Percentiles rank a stretch among this genome's conserved stretches.
phyloP scores from a whole-genome alignment of 2,888 invertebrate genomes.

The Rhynchonema sp. region DNA sequence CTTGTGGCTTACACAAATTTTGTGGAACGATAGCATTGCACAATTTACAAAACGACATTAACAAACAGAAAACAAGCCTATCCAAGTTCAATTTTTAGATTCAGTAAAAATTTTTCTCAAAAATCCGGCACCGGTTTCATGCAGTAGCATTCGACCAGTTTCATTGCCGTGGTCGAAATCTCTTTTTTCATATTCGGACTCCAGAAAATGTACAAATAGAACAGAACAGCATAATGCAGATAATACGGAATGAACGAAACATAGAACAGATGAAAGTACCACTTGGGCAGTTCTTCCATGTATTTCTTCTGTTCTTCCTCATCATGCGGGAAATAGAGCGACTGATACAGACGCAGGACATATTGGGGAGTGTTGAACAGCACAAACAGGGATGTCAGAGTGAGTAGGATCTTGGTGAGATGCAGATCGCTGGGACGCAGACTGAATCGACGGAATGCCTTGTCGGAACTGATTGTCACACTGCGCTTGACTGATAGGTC shows the following conservation, averaged over 20 bases:
- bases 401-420: slow-evolving; percentile 20
- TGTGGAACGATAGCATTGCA: no score
- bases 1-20: no score
- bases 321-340: neutral
- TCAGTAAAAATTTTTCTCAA: no score
- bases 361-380: slow-evolving; percentile 24
- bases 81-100: no score
- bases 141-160: slow-evolving; percentile 25
- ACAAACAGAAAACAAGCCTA: no score
- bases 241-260: slow-evolving; percentile 21
- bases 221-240: slow-evolving; percentile 19
- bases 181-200: slow-evolving; percentile 27
- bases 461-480: neutral
- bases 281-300: neutral
- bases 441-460: neutral
- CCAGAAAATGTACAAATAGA: slow-evolving; percentile 17
- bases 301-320: neutral
- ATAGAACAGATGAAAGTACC: slow-evolving; percentile 1
- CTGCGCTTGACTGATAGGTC: neutral
- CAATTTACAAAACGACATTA: no score
- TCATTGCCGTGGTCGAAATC: slow-evolving; percentile 21
- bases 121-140: slow-evolving; percentile 18
- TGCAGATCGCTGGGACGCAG: neutral
- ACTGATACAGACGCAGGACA: slow-evolving; percentile 7
- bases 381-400: slow-evolving; percentile 24